Base-by-base conservation (phyloP, 2,888 invertebrate species). In the Amaurobius ferox region DNA sequence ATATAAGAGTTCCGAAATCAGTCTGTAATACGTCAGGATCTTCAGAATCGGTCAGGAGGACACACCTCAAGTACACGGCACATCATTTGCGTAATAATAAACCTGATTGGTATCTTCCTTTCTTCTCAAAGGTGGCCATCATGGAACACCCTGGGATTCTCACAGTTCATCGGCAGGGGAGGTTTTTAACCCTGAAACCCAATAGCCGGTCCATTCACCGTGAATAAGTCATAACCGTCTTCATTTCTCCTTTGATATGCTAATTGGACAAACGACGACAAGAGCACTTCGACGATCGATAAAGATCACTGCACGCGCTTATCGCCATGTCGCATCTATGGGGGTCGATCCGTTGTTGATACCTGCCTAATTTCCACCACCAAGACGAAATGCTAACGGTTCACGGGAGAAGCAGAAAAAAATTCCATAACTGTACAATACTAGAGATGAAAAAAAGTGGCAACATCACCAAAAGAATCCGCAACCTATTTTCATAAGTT, bases 141-240 rank as follows among this genome's bases (percentile, higher is more conserved):
- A 23, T 55, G 55, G 2, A 23, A 11, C 5, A 16, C 2, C 23
- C 11, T n/a, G n/a, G 19, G 11, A 23, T 55, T 55, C 55, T 55
- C 55, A 55, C 55, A 55, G 55, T 55, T 23, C 55, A 23, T 55
- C 23, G 23, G 55, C 16, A 55, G 23, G 55, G 9, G 23, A 68
- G 80, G 76, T 83, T 83, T 76, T 83, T 83, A 83, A 83, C 81
- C 81, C 81, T 76, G 81, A 76, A 83, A 83, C 61, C 30, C 44
- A 67, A 83, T 76, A 55, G 55, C 55, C 6, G 0, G 19, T 6
- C 19, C 11, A 23, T 55, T 55, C 55, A 23, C 23, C 23, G 55
- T 6, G 55, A 55, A 55, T 55, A 55, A 55, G 55, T 55, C 55
- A 55, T 55, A 19, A 55, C 23, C 5, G 23, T 55, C 55, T 55